These are phyloP conservation scores for Leptinotarsa lineolata DNA, from an alignment of 1,140 invertebrate genomes.

Conservation along the genomic window DNA sequence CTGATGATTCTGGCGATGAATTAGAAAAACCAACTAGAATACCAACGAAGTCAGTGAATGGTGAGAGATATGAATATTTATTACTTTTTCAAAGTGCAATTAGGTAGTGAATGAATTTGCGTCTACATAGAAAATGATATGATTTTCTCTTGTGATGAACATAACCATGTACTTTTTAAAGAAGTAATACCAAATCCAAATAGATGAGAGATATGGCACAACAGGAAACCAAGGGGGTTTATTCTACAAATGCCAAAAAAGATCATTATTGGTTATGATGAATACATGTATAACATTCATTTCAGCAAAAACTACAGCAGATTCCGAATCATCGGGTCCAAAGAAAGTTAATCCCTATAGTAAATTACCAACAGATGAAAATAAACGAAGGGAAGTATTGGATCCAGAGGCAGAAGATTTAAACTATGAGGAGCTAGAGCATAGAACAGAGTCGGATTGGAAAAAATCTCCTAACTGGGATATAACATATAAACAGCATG, in stretches of 20 bases:
- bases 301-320: neutral
- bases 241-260: too few species aligned
- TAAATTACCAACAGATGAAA: constrained; percentile 37
- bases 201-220: too few species aligned
- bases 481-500: constrained; percentile 82
- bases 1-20: constrained; percentile 31
- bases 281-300: neutral
- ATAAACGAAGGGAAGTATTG: constrained; percentile 25
- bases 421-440: constrained; percentile 23
- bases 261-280: neutral
- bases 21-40: constrained; percentile 23
- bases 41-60: neutral
- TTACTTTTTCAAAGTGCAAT: neutral
- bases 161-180: too few species aligned
- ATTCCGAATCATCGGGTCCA: neutral
- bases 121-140: too few species aligned
- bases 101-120: too few species aligned
- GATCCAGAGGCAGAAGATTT: constrained; percentile 30
- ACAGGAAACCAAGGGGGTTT: too few species aligned
- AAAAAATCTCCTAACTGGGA: constrained; percentile 76
- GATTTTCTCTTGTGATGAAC: too few species aligned
- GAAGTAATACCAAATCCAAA: too few species aligned
- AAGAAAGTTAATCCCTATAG: constrained; percentile 41
- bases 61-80: neutral
- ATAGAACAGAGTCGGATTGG: constrained; percentile 41